These are phyloP conservation scores for Oncorhynchus keta DNA, from an alignment of 2,113 vertebrate genomes.

Conservation along the genomic window DNA sequence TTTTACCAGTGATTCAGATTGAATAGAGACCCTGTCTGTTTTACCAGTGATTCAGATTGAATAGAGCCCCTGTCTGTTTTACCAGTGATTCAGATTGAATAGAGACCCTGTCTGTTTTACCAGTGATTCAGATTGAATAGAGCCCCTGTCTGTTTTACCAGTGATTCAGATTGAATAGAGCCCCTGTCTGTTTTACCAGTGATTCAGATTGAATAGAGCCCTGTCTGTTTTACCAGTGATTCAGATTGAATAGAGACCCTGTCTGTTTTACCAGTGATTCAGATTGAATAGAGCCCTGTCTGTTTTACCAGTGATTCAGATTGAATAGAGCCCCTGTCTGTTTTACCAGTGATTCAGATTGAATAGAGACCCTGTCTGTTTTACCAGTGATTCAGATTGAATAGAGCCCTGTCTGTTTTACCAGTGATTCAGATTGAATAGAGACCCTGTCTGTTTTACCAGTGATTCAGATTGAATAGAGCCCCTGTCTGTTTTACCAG, in stretches of 20 bases:
- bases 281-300: neutral
- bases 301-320: neutral
- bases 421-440: no score
- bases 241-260: neutral
- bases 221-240: no score
- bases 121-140: no score
- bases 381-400: no score
- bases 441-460: neutral
- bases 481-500: neutral
- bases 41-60: neutral
- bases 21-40: neutral
- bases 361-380: no score
- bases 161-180: no score
- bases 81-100: no score
- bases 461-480: no score
- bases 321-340: neutral
- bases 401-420: neutral
- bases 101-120: neutral
- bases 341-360: neutral
- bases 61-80: no score
- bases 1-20: no score
- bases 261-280: neutral
- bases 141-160: neutral
- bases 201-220: neutral
- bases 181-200: neutral